Conservation (phyloP, 1,140 invertebrate species). For the Pteromalus puparum region DNA sequence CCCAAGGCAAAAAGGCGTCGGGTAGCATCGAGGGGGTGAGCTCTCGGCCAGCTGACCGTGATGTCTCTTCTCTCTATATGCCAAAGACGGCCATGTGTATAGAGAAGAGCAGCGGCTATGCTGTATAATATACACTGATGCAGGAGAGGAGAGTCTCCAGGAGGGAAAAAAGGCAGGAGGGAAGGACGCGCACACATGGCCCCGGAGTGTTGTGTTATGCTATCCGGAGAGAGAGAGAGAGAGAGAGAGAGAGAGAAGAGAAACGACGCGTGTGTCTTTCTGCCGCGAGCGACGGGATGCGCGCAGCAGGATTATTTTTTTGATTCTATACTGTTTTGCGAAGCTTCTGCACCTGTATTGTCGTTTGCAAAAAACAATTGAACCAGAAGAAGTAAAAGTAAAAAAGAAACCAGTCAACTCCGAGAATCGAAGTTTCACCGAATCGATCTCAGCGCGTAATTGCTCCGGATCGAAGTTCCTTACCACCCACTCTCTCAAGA, state of each 20-base stretch:
- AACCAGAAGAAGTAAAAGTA: background rate
- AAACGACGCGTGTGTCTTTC: background rate
- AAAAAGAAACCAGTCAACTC: background rate
- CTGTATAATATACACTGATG: background rate
- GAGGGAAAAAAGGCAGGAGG: conserved; percentile 17
- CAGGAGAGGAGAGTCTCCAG: conserved; percentile 22
- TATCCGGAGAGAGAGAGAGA: conserved; percentile 24
- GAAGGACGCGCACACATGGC: conserved; percentile 52
- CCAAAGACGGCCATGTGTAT: conserved; percentile 28
- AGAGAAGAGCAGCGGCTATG: background rate
- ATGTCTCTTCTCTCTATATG: background rate
- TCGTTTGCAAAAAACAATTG: too few species aligned
- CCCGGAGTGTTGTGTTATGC: background rate
- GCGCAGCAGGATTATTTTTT: too few species aligned
- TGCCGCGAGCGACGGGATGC: too few species aligned
- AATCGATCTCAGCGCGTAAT: too few species aligned
- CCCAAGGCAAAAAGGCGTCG: too few species aligned
- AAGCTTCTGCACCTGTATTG: background rate
- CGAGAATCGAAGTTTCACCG: too few species aligned
- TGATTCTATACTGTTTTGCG: too few species aligned
- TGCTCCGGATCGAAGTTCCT: too few species aligned
- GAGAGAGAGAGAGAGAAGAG: conserved; percentile 18
- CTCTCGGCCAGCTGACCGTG: conserved; percentile 31
- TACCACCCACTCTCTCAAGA: too few species aligned
- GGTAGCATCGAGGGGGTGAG: background rate